Evolutionary conservation across 2,888 invertebrate genomes (phyloP).

Genomic region (Stomorhina lunata): DNA sequence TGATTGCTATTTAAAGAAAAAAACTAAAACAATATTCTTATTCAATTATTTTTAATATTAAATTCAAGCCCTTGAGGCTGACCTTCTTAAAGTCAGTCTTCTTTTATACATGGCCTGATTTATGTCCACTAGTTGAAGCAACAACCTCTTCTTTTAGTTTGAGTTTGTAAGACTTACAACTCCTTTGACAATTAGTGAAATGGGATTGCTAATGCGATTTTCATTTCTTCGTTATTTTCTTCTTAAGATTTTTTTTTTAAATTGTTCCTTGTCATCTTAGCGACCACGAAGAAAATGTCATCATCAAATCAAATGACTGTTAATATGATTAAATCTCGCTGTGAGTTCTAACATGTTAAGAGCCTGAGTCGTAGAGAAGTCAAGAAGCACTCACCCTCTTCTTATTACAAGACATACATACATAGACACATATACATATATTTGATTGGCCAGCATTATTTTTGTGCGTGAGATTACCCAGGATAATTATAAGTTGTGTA

Average conservation of each 20-base stretch:
- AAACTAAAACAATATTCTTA: background rate
- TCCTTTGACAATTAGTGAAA: constrained; percentile 36
- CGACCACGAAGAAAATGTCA: no score
- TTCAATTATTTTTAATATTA: background rate
- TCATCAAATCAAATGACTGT: constrained; percentile 26
- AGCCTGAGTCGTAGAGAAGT: background rate
- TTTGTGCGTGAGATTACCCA: background rate
- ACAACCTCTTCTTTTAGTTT: background rate
- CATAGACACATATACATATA: no score
- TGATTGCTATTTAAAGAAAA: background rate
- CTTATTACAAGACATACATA: background rate
- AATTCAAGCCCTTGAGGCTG: constrained; percentile 1
- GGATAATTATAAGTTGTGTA: constrained; percentile 38
- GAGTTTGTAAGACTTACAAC: background rate
- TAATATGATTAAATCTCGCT: constrained; percentile 39
- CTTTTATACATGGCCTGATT: no score
- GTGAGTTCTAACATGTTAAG: background rate
- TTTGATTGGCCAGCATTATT: background rate
- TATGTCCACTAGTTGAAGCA: background rate
- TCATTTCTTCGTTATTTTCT: constrained; percentile 13
- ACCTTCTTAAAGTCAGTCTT: no score
- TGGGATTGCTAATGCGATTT: constrained; percentile 31
- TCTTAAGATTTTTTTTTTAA: background rate
- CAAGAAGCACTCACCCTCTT: no score
- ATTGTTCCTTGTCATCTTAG: background rate